These are phyloP conservation scores for Cercocebus atys DNA, from an alignment of 2,113 vertebrate genomes.

Conservation along the genomic window DNA sequence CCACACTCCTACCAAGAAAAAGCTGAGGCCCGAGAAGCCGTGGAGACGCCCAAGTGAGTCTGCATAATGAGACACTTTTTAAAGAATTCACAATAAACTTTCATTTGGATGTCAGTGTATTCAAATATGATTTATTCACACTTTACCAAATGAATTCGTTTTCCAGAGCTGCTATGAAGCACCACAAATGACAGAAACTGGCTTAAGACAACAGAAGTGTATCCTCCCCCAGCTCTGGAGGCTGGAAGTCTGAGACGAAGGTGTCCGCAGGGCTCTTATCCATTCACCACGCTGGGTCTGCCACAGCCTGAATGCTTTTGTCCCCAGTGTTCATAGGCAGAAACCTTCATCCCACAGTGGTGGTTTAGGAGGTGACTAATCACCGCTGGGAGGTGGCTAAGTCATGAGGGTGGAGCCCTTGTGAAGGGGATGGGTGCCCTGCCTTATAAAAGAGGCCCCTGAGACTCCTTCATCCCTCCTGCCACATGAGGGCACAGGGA, in stretches of 20 bases:
- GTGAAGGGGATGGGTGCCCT: no score
- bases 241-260: not conserved
- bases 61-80: accelerated
- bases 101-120: accelerated
- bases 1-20: no score
- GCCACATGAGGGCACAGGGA: not conserved
- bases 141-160: not conserved
- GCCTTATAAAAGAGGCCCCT: not conserved
- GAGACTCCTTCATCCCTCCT: no score
- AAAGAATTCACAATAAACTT: not conserved
- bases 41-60: not conserved
- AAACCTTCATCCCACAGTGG: not conserved
- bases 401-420: not conserved
- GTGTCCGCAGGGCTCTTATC: no score
- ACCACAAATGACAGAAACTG: not conserved
- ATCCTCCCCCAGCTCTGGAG: not conserved
- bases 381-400: not conserved
- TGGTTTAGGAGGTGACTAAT: not conserved
- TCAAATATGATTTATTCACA: accelerated
- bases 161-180: not conserved
- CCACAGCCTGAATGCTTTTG: not conserved
- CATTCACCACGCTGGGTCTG: no score
- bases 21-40: accelerated
- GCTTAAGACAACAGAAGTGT: not conserved
- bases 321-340: not conserved